phyloP scores from a whole-genome alignment of 2,113 vertebrate genomes.

The Corvus cornix region DNA sequence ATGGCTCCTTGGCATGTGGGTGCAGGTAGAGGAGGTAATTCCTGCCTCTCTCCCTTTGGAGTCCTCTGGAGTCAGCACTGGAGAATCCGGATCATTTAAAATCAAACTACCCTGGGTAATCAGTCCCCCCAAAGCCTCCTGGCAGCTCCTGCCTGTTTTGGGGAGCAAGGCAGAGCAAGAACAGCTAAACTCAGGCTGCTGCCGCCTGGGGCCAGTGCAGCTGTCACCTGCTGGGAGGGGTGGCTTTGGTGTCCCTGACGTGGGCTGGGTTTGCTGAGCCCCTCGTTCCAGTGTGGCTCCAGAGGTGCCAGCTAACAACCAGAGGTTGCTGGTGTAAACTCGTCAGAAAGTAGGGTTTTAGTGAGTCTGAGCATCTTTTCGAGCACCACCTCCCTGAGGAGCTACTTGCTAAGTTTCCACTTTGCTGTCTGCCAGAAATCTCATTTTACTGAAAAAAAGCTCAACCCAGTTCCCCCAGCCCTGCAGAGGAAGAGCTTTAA shows the following conservation, averaged over 20 bases:
- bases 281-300: background rate
- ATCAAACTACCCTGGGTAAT: too few relatives aligned
- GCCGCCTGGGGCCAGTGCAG: background rate
- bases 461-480: background rate
- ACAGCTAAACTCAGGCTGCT: background rate
- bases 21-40: background rate
- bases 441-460: background rate
- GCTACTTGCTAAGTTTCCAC: background rate
- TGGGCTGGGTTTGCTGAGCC: background rate
- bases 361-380: background rate
- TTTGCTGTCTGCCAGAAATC: background rate
- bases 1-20: background rate
- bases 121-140: background rate
- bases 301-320: background rate
- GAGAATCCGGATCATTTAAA: background rate
- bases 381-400: background rate
- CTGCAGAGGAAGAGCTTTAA: background rate
- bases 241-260: background rate
- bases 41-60: background rate
- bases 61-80: background rate
- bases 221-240: background rate
- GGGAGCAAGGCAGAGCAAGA: background rate
- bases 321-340: background rate
- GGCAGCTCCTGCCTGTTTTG: background rate
- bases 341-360: background rate